These are phyloP conservation scores for Hypsopygia costalis DNA, from an alignment of 2,888 invertebrate species.

Conservation along the genomic window DNA sequence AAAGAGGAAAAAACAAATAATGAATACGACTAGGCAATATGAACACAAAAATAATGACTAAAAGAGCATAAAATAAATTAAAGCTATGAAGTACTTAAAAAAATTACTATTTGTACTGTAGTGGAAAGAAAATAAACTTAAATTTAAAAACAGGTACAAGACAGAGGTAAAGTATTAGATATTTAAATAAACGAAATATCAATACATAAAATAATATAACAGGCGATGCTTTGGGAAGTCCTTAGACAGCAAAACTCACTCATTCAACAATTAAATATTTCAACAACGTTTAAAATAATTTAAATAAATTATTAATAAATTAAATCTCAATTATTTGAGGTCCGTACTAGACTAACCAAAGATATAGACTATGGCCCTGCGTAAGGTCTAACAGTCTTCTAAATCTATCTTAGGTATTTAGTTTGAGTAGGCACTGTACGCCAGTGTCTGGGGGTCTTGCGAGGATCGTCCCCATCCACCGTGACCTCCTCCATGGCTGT, in stretches of 20 bases:
- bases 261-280: conserved; percentile 42
- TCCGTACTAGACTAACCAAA: conserved; percentile 54
- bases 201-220: conserved; percentile 15
- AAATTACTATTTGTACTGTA: conserved; percentile 54
- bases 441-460: conserved; percentile 84
- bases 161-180: conserved; percentile 29
- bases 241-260: conserved; percentile 52
- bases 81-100: conserved; percentile 45
- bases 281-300: conserved; percentile 44
- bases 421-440: conserved; percentile 84
- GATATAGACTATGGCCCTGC: conserved; percentile 27
- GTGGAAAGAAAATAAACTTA: conserved; percentile 41
- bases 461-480: conserved; percentile 85
- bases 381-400: conserved; percentile 24
- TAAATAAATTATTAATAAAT: conserved; percentile 73
- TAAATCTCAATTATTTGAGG: conserved; percentile 62
- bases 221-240: conserved; percentile 42
- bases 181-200: conserved; percentile 17
- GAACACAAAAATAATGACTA: conserved; percentile 42
- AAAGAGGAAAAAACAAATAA: conserved; percentile 16
- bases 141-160: conserved; percentile 56
- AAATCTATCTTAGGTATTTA: conserved; percentile 53
- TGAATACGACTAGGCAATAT: conserved; percentile 41
- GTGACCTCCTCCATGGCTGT: conserved; percentile 73
- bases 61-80: conserved; percentile 35